Percentiles rank a stretch among this genome's conserved stretches.
These are phyloP conservation scores for Neodiprion fabricii DNA, from an alignment of 1,140 invertebrate species.

Conservation along the genomic window DNA sequence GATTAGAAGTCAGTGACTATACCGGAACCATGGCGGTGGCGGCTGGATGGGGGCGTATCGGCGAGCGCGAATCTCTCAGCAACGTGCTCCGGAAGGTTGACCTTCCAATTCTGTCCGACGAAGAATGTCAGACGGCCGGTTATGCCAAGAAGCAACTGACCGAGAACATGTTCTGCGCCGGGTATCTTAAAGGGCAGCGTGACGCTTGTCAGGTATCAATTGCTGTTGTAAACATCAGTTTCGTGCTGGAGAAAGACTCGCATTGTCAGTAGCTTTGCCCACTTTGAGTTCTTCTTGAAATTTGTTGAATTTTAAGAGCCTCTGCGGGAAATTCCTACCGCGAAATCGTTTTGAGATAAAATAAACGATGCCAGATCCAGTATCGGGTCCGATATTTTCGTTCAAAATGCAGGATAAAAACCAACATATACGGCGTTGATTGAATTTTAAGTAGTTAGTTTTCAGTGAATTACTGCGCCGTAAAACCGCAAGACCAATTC, in stretches of 20 bases:
- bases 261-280: too few relatives aligned
- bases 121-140: slow-evolving; percentile 64
- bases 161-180: slow-evolving; percentile 81
- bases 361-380: too few relatives aligned
- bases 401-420: too few relatives aligned
- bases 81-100: slow-evolving; percentile 66
- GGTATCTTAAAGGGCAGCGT: slow-evolving; percentile 70
- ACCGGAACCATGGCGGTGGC: slow-evolving; percentile 71
- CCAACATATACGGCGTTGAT: too few relatives aligned
- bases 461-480: too few relatives aligned
- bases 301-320: background rate
- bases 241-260: slow-evolving; percentile 12
- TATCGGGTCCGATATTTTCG: too few relatives aligned
- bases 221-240: slow-evolving; percentile 2
- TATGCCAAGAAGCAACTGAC: slow-evolving; percentile 68
- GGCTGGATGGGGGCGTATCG: slow-evolving; percentile 78
- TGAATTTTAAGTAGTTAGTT: too few relatives aligned
- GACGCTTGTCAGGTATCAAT: slow-evolving; percentile 76
- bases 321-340: too few relatives aligned
- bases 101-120: slow-evolving; percentile 66
- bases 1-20: slow-evolving; percentile 61
- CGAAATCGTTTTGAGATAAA: too few relatives aligned
- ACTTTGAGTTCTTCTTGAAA: background rate
- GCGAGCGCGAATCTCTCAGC: slow-evolving; percentile 69
- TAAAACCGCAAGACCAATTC: too few relatives aligned